Evolutionary conservation across 1,140 invertebrate species (phyloP), one percentile per base, ranked within the genome.

Genomic region (Condylostylus longicornis): DNA sequence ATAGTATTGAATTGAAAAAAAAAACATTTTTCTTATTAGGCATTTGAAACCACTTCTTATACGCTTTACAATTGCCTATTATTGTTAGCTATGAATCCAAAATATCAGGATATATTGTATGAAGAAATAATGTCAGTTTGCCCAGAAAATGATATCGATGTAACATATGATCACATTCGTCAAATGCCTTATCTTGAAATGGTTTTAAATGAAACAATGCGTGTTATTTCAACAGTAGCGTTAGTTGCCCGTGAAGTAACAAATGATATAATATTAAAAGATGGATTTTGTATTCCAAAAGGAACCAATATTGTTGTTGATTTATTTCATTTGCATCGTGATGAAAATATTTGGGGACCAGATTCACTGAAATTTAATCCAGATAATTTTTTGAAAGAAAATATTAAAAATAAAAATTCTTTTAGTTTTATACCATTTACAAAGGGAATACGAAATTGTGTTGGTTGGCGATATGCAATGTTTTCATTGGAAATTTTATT

Each of bases 281-380:
- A 31, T 17, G 17, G 9, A 4, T 18, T 42, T 23, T n/a, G 13
- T 18, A 17, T 31, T 15, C 30, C 30, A 31, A 31, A 34, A 19
- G 20, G 15, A 3, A 34, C 33, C 3, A 9, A 21, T 12, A 19
- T 34, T n/a, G 3, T 34, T 4, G 6, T 34, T 3, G 10, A 12
- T 12, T 13, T 34, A n/a, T 34, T 21, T 14, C 14, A 36, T 36
- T n/a, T 27, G n/a, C 34, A 36, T 18, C 9, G 34, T 7, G 13
- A 27, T 17, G 17, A 36, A 36, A 22, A 36, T 23, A 36, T 25
- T 36, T 36, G 34, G 34, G 34, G 34, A 15, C 21, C 21, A 9
- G 18, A 36, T 23, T 20, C 34, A 4, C 5, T 2, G 6, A 4
- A 2, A 7, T 36, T 36, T 36, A 18, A 36, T 36, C 34, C 34